phyloP scores from a whole-genome alignment of 2,113 vertebrate species.

The Neogale vison region DNA sequence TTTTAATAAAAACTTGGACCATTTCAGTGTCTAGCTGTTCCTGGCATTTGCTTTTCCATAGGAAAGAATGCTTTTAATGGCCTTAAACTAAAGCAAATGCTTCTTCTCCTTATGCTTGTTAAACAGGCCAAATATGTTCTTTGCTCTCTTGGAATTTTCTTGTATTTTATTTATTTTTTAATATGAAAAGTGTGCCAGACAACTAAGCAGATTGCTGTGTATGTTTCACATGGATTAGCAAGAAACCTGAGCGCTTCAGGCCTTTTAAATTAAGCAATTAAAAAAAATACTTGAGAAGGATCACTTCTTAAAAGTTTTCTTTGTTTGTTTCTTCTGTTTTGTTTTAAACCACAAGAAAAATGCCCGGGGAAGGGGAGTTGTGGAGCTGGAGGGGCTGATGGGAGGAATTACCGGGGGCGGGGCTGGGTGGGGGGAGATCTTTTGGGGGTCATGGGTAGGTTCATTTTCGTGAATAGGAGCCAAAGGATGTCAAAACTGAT shows the following conservation, averaged over 20 bases:
- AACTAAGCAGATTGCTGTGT: background rate
- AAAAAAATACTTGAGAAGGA: background rate
- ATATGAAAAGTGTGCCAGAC: slow-evolving; percentile 25
- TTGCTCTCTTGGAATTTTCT: slow-evolving; percentile 40
- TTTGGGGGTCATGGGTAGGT: background rate
- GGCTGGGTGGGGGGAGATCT: background rate
- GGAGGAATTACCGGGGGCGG: background rate
- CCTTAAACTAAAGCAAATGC: slow-evolving; percentile 59
- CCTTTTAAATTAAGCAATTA: slow-evolving; percentile 36
- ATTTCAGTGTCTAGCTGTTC: background rate
- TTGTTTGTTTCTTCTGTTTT: background rate
- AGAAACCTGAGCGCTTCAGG: background rate
- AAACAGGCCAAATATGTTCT: slow-evolving; percentile 42
- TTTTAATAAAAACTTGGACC: slow-evolving; percentile 16
- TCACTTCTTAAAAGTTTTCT: background rate
- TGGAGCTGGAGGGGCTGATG: rapidly evolving
- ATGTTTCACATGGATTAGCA: slow-evolving; percentile 4
- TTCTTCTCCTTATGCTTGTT: slow-evolving; percentile 44
- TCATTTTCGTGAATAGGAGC: background rate
- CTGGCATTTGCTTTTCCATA: slow-evolving; percentile 9
- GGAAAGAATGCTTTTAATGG: slow-evolving; percentile 64
- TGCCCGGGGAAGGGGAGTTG: background rate
- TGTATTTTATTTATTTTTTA: slow-evolving; percentile 56
- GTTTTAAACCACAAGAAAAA: slow-evolving; percentile 14
- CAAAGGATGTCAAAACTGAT: background rate